Conservation (phyloP, 1,140 invertebrate genomes). For the Drosophila setifemur region DNA sequence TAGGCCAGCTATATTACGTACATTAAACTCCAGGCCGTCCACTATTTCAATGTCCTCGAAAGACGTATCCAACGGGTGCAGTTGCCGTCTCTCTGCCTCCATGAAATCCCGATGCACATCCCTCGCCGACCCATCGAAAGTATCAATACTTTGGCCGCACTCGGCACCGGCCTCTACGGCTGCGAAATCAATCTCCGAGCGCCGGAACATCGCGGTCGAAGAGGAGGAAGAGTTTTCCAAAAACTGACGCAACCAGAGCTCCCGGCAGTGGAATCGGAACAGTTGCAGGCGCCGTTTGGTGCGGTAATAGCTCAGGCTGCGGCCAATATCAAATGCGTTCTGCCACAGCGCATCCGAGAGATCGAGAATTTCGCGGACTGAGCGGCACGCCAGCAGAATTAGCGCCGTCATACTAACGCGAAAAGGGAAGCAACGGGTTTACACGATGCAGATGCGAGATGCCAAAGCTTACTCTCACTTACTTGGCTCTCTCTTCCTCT, state of each 20-base stretch:
- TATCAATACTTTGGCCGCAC: conserved; percentile 33
- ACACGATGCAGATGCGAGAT: conserved; percentile 33
- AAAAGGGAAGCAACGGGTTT: conserved; percentile 23
- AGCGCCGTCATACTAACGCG: conserved; percentile 75
- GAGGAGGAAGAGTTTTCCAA: background rate
- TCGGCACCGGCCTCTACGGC: conserved; percentile 64
- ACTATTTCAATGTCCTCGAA: conserved; percentile 60
- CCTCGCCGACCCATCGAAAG: conserved; percentile 10
- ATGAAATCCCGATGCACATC: conserved; percentile 8
- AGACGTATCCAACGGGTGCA: conserved; percentile 19
- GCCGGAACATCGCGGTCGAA: conserved; percentile 42
- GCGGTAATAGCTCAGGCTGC: conserved; percentile 58
- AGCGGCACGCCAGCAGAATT: conserved; percentile 49
- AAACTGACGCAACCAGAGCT: conserved; percentile 58
- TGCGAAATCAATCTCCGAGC: conserved; percentile 63
- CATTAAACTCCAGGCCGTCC: conserved; percentile 55
- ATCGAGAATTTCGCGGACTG: conserved; percentile 62
- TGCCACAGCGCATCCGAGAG: conserved; percentile 70
- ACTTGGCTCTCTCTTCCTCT: conserved; percentile 15
- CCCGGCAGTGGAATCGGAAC: conserved; percentile 55
- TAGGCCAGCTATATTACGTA: too few relatives aligned
- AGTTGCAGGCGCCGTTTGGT: conserved; percentile 54
- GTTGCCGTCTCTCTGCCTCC: conserved; percentile 23
- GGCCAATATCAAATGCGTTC: conserved; percentile 51
- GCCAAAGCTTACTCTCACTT: conserved; percentile 13